Evolutionary conservation across 1,140 invertebrate genomes (phyloP).

Genomic region (Thaumetopoea pityocampa): DNA sequence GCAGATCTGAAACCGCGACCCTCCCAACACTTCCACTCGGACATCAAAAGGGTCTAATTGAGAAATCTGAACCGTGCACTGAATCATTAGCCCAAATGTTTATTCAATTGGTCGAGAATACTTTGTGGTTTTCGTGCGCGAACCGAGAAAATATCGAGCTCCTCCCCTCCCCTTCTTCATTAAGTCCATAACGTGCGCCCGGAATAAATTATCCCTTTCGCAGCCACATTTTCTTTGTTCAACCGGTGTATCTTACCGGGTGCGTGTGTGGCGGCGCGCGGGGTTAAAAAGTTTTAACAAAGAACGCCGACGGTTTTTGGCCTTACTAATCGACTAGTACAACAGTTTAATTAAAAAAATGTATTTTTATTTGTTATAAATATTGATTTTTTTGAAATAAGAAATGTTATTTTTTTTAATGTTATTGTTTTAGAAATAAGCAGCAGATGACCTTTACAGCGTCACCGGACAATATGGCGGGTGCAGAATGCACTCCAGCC

Average conservation of each 20-base stretch:
- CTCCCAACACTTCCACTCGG: neutral
- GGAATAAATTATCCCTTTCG: constrained; percentile 47
- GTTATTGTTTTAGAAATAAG: too few relatives aligned
- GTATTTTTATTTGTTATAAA: too few relatives aligned
- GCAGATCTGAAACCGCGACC: too few relatives aligned
- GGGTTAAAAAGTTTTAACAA: constrained; percentile 46
- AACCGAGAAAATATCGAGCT: neutral
- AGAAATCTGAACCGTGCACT: constrained; percentile 3
- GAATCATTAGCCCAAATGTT: constrained; percentile 2
- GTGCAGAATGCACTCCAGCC: too few relatives aligned
- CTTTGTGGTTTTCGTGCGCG: neutral
- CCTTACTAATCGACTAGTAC: too few relatives aligned
- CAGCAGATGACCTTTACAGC: too few relatives aligned
- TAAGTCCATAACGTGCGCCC: constrained; percentile 13
- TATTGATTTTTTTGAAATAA: too few relatives aligned
- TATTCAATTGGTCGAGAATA: constrained; percentile 8
- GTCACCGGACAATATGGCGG: too few relatives aligned
- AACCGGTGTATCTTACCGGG: constrained; percentile 28
- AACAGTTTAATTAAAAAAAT: too few relatives aligned
- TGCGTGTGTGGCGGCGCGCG: constrained; percentile 28
- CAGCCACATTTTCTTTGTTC: constrained; percentile 38
- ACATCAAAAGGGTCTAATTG: constrained; percentile 5
- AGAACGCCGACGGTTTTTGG: constrained; percentile 6
- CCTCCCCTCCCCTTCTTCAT: constrained; percentile 6
- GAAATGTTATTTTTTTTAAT: too few relatives aligned